Percentiles rank a stretch among this genome's conserved stretches.
Conservation (phyloP, 2,797 vertebrate genomes). For the Siniperca obscura region DNA sequence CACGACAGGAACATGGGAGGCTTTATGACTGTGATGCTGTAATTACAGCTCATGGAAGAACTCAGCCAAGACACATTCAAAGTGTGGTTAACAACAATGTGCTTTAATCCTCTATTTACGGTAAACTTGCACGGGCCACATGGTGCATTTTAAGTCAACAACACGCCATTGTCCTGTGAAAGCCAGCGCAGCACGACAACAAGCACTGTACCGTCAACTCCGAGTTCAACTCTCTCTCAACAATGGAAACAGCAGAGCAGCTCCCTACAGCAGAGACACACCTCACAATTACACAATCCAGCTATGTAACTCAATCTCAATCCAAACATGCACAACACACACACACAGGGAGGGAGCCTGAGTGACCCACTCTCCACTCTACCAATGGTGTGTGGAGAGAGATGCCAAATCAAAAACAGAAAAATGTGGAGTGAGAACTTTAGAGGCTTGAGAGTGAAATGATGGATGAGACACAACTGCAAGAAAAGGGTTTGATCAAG, state of each 20-base stretch:
- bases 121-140: conserved; percentile 35
- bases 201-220: conserved; percentile 4
- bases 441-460: conserved; percentile 20
- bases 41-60: conserved; percentile 6
- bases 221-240: conserved; percentile 48
- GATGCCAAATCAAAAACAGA: conserved; percentile 53
- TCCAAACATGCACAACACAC: conserved; percentile 71
- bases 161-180: conserved; percentile 10
- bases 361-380: conserved; percentile 45
- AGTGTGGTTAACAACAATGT: not conserved
- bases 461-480: conserved; percentile 15
- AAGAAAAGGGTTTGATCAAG: conserved; percentile 4
- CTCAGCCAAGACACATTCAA: not conserved
- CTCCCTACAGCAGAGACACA: conserved; percentile 71
- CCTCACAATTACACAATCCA: conserved; percentile 81
- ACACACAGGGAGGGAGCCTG: conserved; percentile 48
- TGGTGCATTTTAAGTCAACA: conserved; percentile 48
- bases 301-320: conserved; percentile 80
- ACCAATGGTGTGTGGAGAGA: conserved; percentile 42
- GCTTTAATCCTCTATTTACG: conserved; percentile 44
- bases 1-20: conserved; percentile 15
- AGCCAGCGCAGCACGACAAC: conserved; percentile 28
- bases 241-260: conserved; percentile 65
- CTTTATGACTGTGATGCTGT: not conserved
- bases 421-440: conserved; percentile 37